Evolutionary conservation across 2,888 invertebrate species (phyloP).

Genomic region (Microctonus hyperodae): DNA sequence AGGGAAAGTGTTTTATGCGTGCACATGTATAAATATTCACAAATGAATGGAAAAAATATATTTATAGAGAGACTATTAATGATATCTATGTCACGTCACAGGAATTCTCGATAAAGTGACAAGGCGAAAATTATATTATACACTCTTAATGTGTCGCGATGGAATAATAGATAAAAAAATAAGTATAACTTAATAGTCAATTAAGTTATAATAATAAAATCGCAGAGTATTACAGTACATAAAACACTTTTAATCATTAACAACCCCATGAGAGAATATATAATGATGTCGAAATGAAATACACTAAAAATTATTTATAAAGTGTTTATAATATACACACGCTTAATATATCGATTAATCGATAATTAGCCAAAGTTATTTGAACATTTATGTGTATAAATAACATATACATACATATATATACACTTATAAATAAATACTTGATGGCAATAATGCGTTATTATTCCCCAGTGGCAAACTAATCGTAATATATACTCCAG

Average conservation of each 20-base stretch:
- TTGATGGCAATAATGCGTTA: constrained; percentile 16
- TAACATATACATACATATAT: constrained; percentile 1
- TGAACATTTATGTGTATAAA: no score
- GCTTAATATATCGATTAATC: no score
- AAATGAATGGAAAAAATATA: constrained; percentile 2
- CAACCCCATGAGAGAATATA: not conserved
- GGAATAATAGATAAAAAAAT: no score
- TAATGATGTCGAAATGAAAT: constrained; percentile 4
- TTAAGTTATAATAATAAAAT: not conserved
- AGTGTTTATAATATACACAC: constrained; percentile 14
- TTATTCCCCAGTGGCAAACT: not conserved
- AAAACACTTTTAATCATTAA: constrained; percentile 38
- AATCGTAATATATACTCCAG: not conserved
- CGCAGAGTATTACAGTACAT: constrained; percentile 27
- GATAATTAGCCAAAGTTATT: no score
- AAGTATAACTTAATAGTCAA: no score
- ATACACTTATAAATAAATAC: no score
- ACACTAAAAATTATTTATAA: not conserved
- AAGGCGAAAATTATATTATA: no score
- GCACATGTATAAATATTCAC: no score
- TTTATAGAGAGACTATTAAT: constrained; percentile 9
- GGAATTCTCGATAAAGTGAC: not conserved
- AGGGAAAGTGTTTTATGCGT: constrained; percentile 16
- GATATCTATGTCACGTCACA: constrained; percentile 23
- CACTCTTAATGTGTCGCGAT: no score